These are phyloP conservation scores for Callyntrura guangdongensis DNA, from an alignment of 2,888 invertebrate species.

Conservation along the genomic window DNA sequence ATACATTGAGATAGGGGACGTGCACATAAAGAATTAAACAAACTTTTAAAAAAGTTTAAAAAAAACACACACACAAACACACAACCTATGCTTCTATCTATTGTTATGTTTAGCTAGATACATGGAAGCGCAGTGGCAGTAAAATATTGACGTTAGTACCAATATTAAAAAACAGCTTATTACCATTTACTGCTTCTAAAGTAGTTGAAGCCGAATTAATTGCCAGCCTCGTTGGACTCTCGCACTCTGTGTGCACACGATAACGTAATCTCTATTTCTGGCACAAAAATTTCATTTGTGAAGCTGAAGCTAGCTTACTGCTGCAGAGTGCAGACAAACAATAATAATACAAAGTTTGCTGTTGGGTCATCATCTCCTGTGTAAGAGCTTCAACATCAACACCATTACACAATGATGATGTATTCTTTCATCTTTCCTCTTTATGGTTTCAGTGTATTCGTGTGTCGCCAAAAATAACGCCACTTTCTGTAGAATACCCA, in stretches of 20 bases:
- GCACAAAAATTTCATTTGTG: constrained; percentile 32
- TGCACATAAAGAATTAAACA: background rate
- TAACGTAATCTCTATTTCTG: constrained; percentile 74
- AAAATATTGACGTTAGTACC: background rate
- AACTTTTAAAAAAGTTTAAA: background rate
- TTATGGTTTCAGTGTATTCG: background rate
- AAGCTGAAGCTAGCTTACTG: too few relatives aligned
- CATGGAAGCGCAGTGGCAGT: background rate
- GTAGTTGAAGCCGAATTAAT: constrained; percentile 31
- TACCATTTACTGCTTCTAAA: background rate
- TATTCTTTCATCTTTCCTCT: background rate
- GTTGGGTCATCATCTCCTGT: background rate
- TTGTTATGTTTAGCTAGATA: too few relatives aligned
- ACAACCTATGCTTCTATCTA: too few relatives aligned
- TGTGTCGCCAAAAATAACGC: constrained; percentile 7
- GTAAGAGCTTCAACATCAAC: background rate
- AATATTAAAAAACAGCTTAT: background rate
- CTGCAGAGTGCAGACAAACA: background rate
- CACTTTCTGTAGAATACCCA: background rate
- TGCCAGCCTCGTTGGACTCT: background rate
- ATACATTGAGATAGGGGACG: background rate
- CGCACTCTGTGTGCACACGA: background rate
- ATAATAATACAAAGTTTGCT: background rate
- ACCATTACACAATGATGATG: background rate
- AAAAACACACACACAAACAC: too few relatives aligned